Conservation (phyloP, 2,113 vertebrate species). For the Meles meles region DNA sequence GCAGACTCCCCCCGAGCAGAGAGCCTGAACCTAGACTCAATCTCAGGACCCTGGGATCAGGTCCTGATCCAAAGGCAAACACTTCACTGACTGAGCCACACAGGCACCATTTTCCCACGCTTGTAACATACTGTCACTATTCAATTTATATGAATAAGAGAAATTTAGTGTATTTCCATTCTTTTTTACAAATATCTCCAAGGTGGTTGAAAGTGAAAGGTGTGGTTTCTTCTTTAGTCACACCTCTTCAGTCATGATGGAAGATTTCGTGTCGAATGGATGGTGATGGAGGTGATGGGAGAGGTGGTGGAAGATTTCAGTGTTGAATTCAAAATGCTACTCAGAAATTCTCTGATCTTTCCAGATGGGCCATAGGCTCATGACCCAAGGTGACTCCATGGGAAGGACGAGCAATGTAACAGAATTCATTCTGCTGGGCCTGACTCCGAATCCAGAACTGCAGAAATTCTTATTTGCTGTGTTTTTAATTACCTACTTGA, state of each 20-base stretch:
- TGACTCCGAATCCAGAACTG: slow-evolving; percentile 8
- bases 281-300: not conserved
- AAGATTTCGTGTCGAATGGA: no score
- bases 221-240: not conserved
- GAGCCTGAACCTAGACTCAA: no score
- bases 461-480: not conserved
- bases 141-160: not conserved
- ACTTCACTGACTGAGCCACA: no score
- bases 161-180: not conserved
- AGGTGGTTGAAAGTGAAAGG: not conserved
- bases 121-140: not conserved
- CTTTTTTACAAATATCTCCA: not conserved
- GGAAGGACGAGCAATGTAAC: not conserved
- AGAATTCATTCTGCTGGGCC: not conserved
- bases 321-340: not conserved
- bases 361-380: not conserved
- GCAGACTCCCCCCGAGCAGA: no score
- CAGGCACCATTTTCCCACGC: not conserved
- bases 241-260: no score
- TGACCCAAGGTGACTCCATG: not conserved
- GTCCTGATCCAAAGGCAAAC: no score
- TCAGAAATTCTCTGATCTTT: not conserved
- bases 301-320: not conserved
- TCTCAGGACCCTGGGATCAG: no score
- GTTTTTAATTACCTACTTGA: not conserved